These are phyloP conservation scores for Trichechus manatus DNA, from an alignment of 2,113 vertebrate genomes.

Conservation along the genomic window DNA sequence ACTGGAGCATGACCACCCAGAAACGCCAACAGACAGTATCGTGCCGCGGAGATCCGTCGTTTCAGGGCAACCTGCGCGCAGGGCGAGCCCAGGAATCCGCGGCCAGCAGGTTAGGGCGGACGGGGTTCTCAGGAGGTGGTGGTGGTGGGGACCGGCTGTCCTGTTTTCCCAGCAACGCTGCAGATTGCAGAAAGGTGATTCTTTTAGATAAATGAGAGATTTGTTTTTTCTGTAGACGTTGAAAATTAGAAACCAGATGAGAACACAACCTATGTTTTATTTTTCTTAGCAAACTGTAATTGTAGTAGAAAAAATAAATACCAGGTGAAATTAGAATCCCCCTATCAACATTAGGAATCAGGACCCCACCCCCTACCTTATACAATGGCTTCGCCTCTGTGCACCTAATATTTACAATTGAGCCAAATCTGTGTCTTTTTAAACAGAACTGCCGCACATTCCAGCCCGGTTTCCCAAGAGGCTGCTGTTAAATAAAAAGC, in stretches of 20 bases:
- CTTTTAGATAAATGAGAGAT: conserved; percentile 42
- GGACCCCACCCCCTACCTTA: conserved; percentile 5
- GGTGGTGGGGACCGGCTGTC: neutral
- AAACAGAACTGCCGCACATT: conserved; percentile 50
- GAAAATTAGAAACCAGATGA: conserved; percentile 49
- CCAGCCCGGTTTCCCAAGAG: conserved; percentile 65
- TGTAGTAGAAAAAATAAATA: conserved; percentile 59
- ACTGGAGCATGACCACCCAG: conserved; percentile 9
- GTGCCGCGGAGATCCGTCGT: neutral
- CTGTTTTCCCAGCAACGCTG: neutral
- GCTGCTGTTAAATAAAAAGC: conserved; percentile 57
- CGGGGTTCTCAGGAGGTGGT: fast-evolving
- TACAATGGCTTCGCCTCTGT: conserved; percentile 59
- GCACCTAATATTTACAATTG: conserved; percentile 59
- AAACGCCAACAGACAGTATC: neutral
- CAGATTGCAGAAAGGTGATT: conserved; percentile 43
- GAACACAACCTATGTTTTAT: conserved; percentile 56
- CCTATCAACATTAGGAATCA: conserved; percentile 58
- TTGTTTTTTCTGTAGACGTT: neutral
- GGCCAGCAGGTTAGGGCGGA: too few species aligned
- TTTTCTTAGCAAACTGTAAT: conserved; percentile 72
- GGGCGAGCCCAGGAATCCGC: neutral
- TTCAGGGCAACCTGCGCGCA: fast-evolving
- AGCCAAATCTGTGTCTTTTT: conserved; percentile 64
- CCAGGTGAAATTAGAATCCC: conserved; percentile 58